These are phyloP conservation scores for Pagrus major DNA, from an alignment of 2,113 vertebrate genomes.

Conservation along the genomic window DNA sequence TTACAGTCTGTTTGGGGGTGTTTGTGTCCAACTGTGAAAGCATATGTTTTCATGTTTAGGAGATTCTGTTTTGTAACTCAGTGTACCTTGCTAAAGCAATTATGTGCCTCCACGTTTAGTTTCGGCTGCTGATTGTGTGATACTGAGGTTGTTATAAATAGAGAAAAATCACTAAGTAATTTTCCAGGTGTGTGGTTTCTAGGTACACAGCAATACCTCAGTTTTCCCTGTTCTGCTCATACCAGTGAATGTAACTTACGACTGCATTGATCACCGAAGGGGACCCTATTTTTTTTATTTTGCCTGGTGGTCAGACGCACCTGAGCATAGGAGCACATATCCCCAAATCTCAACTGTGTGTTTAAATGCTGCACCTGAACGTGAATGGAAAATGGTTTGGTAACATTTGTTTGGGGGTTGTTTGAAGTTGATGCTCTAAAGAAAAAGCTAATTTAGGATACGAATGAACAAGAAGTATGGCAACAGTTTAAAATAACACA, in stretches of 20 bases:
- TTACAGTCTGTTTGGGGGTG: neutral
- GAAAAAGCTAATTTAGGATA: neutral
- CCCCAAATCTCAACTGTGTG: conserved; percentile 2
- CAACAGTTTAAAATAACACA: neutral
- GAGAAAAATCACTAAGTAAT: conserved; percentile 46
- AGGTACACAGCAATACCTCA: conserved; percentile 33
- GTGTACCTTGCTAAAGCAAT: conserved; percentile 21
- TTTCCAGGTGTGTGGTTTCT: conserved; percentile 47
- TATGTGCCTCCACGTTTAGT: conserved; percentile 28
- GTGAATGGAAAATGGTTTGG: neutral
- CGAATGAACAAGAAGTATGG: neutral
- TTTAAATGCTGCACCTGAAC: conserved; percentile 3
- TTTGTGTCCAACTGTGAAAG: neutral
- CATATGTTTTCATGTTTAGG: conserved; percentile 16
- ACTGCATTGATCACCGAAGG: conserved; percentile 10
- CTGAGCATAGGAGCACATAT: neutral
- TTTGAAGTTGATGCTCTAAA: neutral
- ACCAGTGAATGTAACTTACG: conserved; percentile 15
- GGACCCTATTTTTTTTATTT: neutral
- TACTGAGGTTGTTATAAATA: conserved; percentile 19
- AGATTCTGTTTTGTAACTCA: conserved; percentile 7
- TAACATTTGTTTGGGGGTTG: neutral
- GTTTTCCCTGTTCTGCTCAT: conserved; percentile 39
- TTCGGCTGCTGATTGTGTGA: conserved; percentile 29
- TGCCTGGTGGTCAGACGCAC: conserved; percentile 5